phyloP scores from a whole-genome alignment of 2,888 invertebrate species.

The Rhagonycha lutea region DNA sequence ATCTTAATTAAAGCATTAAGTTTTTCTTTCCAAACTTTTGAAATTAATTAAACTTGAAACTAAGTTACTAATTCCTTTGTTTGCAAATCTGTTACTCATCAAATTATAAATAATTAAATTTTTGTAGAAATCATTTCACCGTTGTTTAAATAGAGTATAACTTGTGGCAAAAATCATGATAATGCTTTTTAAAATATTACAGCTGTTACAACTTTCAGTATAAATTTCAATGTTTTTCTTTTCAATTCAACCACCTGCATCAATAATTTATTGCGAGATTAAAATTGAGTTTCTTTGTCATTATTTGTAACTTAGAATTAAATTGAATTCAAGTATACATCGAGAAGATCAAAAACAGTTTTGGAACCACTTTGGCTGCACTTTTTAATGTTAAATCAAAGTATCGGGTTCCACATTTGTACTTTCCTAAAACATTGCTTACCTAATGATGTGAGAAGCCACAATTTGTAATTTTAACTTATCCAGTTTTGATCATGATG shows the following conservation, averaged over 20 bases:
- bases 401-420: neutral
- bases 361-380: neutral
- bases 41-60: neutral
- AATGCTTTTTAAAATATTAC: neutral
- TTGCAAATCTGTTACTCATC: neutral
- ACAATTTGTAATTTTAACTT: constrained; percentile 18
- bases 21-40: neutral
- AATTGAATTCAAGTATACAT: neutral
- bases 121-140: neutral
- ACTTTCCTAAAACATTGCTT: neutral
- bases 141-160: neutral
- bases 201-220: constrained; percentile 6
- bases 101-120: neutral
- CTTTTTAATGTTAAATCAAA: neutral
- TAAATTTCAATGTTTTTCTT: constrained; percentile 11
- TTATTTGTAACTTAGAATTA: constrained; percentile 9
- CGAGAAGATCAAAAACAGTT: neutral
- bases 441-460: constrained; percentile 27
- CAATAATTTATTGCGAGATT: constrained; percentile 15
- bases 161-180: neutral
- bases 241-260: constrained; percentile 3
- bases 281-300: constrained; percentile 7
- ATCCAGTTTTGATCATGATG: constrained; percentile 28
- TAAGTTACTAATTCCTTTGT: neutral
- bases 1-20: neutral